A percentile compares a stretch with the other conserved stretches of the same genome.
These are phyloP conservation scores for Caenorhabditis doughertyi DNA, from an alignment of 2,888 invertebrate genomes.

Conservation along the genomic window DNA sequence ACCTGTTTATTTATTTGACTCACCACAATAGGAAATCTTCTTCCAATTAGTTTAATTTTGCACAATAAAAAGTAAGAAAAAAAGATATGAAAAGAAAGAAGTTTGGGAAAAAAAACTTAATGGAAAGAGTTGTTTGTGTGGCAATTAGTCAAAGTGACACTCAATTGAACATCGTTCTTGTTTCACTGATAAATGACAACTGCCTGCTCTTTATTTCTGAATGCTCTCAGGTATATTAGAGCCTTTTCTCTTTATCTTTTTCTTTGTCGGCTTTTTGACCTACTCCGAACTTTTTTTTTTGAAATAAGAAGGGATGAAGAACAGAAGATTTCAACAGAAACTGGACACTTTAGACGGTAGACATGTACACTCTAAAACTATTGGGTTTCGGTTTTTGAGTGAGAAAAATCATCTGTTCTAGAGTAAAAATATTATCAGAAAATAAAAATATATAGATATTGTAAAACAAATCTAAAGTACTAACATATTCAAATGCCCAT, in stretches of 20 bases:
- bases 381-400: constrained; percentile 8
- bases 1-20: constrained; percentile 46
- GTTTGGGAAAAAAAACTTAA: background rate
- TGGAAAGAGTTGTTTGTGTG: constrained; percentile 10
- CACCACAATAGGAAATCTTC: background rate
- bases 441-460: no score
- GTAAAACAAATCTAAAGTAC: no score
- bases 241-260: constrained; percentile 12
- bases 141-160: constrained; percentile 39
- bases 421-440: background rate
- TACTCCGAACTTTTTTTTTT: constrained; percentile 12
- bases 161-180: constrained; percentile 34
- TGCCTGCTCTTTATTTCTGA: constrained; percentile 13
- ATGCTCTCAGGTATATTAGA: background rate
- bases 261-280: constrained; percentile 45
- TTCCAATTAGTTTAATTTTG: constrained; percentile 39
- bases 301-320: no score
- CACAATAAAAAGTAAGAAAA: background rate
- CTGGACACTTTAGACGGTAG: constrained; percentile 23
- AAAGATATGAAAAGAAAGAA: background rate
- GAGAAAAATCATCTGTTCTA: background rate
- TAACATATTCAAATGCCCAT: background rate
- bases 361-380: constrained; percentile 15
- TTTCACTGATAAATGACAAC: constrained; percentile 43
- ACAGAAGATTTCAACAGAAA: constrained; percentile 26